Conservation (phyloP, 2,113 vertebrate species). For the Corapipo altera region DNA sequence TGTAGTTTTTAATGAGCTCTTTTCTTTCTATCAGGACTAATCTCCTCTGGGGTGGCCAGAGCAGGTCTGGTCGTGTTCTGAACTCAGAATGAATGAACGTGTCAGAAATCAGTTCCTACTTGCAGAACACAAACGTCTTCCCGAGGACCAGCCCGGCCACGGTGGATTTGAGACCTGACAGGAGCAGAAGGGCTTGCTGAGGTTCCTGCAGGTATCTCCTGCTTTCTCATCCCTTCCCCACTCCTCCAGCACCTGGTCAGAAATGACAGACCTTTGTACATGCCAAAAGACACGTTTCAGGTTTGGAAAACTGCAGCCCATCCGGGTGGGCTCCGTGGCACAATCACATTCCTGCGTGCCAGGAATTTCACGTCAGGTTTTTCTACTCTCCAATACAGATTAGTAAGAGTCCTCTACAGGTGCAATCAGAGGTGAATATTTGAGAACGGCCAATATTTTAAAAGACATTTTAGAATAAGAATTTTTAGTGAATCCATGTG, state of each 20-base stretch:
- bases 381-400: neutral
- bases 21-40: neutral
- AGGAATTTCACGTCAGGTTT: neutral
- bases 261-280: neutral
- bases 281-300: neutral
- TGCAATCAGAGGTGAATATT: neutral
- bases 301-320: neutral
- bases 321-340: neutral
- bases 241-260: neutral
- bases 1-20: neutral
- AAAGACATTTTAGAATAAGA: neutral
- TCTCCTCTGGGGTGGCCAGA: neutral
- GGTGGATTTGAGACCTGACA: neutral
- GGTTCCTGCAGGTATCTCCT: neutral
- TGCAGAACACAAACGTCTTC: neutral
- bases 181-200: neutral
- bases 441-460: neutral
- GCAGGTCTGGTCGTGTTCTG: constrained; percentile 45
- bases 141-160: neutral
- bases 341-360: neutral
- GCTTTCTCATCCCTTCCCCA: neutral
- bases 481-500: neutral
- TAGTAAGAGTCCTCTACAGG: neutral
- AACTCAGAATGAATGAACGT: neutral
- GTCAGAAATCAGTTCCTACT: constrained; percentile 18